phyloP scores from a whole-genome alignment of 2,888 invertebrate species.

The Hyles lineata region DNA sequence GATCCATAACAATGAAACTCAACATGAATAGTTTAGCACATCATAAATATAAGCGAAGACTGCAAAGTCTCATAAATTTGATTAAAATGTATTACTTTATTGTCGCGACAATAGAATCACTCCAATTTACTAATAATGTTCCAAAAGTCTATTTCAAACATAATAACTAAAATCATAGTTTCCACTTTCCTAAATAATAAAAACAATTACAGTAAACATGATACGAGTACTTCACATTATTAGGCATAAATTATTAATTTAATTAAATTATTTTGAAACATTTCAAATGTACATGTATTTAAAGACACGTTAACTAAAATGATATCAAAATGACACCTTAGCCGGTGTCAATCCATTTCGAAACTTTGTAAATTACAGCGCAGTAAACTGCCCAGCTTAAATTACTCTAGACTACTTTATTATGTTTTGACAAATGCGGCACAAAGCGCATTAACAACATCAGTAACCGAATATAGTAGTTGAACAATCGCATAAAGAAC shows the following conservation, averaged over 20 bases:
- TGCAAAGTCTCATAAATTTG: no score
- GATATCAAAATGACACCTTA: conserved; percentile 21
- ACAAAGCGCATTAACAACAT: conserved; percentile 4
- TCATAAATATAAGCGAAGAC: no score
- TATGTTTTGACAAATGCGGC: conserved; percentile 4
- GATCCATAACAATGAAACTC: no score
- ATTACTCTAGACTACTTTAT: conserved; percentile 20
- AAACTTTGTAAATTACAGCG: conserved; percentile 15
- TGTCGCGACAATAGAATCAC: no score
- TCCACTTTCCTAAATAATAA: background rate
- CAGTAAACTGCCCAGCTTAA: conserved; percentile 14
- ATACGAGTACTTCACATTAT: background rate
- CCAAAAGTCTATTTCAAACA: no score
- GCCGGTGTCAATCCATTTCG: conserved; percentile 14
- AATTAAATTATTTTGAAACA: conserved; percentile 1
- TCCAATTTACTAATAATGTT: no score
- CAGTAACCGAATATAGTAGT: background rate
- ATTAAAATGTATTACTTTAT: no score
- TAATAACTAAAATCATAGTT: no score
- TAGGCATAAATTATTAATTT: background rate
- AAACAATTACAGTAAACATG: background rate
- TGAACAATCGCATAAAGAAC: background rate
- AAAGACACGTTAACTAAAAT: conserved; percentile 15
- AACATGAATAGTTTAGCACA: no score
- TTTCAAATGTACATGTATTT: conserved; percentile 14